phyloP scores from a whole-genome alignment of 2,888 invertebrate species.

The Athalia circularis region DNA sequence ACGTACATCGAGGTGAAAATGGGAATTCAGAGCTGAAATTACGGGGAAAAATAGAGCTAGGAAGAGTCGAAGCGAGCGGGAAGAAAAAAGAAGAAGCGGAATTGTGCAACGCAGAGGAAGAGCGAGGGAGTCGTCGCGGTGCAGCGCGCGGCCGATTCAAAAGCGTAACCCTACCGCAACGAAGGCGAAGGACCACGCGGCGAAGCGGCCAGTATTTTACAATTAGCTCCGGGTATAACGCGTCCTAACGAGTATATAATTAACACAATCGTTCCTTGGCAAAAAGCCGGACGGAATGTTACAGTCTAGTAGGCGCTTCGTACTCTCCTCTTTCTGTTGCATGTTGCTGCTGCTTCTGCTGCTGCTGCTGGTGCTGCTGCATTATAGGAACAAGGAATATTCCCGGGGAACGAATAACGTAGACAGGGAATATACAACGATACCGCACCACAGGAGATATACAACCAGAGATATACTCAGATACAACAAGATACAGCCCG shows the following conservation, averaged over 20 bases:
- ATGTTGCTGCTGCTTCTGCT: no score
- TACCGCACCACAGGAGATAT: conserved; percentile 15
- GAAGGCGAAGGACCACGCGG: conserved; percentile 29
- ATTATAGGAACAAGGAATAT: background rate
- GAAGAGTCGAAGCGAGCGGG: background rate
- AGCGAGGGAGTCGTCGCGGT: background rate
- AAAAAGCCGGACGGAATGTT: conserved; percentile 45
- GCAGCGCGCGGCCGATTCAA: background rate
- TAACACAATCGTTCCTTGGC: conserved; percentile 46
- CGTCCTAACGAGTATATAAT: conserved; percentile 48
- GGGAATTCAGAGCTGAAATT: no score
- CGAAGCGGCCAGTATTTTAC: conserved; percentile 41
- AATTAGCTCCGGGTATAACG: conserved; percentile 47
- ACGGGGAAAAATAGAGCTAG: no score
- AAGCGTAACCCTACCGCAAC: conserved; percentile 17
- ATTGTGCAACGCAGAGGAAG: background rate
- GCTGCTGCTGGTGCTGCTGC: no score
- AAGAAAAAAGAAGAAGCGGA: background rate
- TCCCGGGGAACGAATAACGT: background rate
- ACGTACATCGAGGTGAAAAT: no score
- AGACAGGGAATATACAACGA: background rate
- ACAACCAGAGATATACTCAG: conserved; percentile 19
- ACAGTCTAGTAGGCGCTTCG: conserved; percentile 43
- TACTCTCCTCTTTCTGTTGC: background rate
- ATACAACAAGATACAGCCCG: conserved; percentile 29